Evolutionary conservation across 2,888 invertebrate genomes (phyloP).

Genomic region (Napeogenes inachia): DNA sequence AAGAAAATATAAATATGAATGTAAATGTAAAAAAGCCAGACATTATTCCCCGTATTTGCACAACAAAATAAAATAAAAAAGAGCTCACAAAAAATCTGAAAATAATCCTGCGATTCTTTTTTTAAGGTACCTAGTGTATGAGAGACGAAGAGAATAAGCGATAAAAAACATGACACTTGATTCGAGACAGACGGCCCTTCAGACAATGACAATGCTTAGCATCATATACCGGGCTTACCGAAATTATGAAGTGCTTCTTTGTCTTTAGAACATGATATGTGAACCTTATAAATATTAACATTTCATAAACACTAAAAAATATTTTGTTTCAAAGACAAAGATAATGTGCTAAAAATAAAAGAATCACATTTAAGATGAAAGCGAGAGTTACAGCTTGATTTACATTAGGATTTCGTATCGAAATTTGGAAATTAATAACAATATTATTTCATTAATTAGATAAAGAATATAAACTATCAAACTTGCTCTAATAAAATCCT

Average conservation of each 20-base stretch:
- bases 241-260: conserved; percentile 13
- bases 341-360: too few relatives aligned
- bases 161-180: conserved; percentile 66
- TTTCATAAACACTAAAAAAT: conserved; percentile 8
- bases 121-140: conserved; percentile 19
- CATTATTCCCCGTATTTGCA: conserved; percentile 3
- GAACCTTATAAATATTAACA: neutral
- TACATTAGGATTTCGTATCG: too few relatives aligned
- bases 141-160: conserved; percentile 50
- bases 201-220: conserved; percentile 68
- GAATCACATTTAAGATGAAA: too few relatives aligned
- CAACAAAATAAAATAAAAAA: conserved; percentile 3
- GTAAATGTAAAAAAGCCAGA: neutral
- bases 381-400: too few relatives aligned
- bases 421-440: too few relatives aligned
- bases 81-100: conserved; percentile 1
- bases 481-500: too few relatives aligned
- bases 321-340: neutral
- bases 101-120: conserved; percentile 9
- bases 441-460: too few relatives aligned
- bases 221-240: conserved; percentile 22
- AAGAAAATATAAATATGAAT: too few relatives aligned
- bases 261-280: neutral
- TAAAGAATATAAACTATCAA: too few relatives aligned
- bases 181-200: conserved; percentile 65